Base-by-base conservation (phyloP, 1,140 invertebrate genomes). In the Aphelinus atriplicis region DNA sequence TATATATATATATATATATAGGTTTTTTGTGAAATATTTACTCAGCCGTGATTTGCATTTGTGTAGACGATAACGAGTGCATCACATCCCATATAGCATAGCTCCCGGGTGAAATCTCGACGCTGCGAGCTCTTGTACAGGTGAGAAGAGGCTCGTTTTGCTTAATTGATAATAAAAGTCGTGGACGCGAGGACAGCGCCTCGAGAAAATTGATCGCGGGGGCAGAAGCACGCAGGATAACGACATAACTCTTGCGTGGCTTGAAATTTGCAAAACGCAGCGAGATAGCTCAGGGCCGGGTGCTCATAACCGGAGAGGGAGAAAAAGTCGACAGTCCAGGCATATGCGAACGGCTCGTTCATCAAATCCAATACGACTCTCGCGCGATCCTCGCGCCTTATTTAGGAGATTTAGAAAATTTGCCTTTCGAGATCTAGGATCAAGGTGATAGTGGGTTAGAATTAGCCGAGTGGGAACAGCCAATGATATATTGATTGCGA, bases 341-440 rank as follows among this genome's bases (percentile, higher is more conserved):
- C 82, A 81, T 84, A 85, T 85, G 85, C 84, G 84, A 86, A 86
- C 81, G 84, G 82, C 83, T 86, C 84, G 85, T 86, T 78, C 83
- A 86, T 87, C 85, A 87, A 87, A 87, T 80, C 79, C 82, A 26
- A 26, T 26, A 26, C 26, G 26, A 26, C 26, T 26, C 26, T 26
- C 26, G 26, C 26, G 26, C 26, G 26, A 26, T 26, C 26, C 26
- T 26, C 26, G 26, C 26, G 26, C 26, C 26, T 26, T 26, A 26
- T 26, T 26, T 26, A 26, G 26, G 26, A 26, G 26, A 26, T 26
- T 26, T 26, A 26, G 26, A 26, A 26, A 26, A 26, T 26, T 26
- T 26, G 26, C 26, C 26, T 26, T 26, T 26, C 26, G 26, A 26
- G 26, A 26, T 26, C 26, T 26, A 26, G 26, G 26, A 26, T 26